These are phyloP conservation scores for Acanthosoma haemorrhoidale DNA, from an alignment of 2,888 invertebrate genomes.

Conservation along the genomic window DNA sequence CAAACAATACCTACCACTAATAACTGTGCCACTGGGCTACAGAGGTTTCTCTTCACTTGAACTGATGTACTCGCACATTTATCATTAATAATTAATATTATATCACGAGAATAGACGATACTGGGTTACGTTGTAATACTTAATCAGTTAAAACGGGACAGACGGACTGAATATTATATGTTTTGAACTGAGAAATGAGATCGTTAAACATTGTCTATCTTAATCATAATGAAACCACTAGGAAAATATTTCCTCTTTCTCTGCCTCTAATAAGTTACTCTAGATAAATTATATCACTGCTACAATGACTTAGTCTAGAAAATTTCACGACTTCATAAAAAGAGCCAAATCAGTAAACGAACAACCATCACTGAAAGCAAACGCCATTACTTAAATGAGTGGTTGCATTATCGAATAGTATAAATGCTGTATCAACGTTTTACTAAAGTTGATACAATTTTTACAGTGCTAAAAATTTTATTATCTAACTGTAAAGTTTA, in stretches of 20 bases:
- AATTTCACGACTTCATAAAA: slow-evolving; percentile 13
- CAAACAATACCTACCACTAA: slow-evolving; percentile 28
- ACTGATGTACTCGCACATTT: background rate
- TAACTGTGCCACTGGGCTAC: slow-evolving; percentile 25
- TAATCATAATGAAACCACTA: background rate
- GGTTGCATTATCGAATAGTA: slow-evolving; percentile 22
- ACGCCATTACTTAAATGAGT: slow-evolving; percentile 38
- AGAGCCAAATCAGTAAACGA: slow-evolving; percentile 33
- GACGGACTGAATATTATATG: slow-evolving; percentile 34
- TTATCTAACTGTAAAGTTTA: no score
- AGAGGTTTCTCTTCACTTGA: slow-evolving; percentile 22
- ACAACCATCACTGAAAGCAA: slow-evolving; percentile 38
- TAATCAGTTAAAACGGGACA: slow-evolving; percentile 19
- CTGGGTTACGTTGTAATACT: background rate
- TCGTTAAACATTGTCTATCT: slow-evolving; percentile 35
- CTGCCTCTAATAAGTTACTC: background rate
- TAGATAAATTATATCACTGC: background rate
- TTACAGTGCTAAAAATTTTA: no score
- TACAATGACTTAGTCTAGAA: background rate
- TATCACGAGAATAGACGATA: background rate
- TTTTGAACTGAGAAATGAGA: slow-evolving; percentile 36
- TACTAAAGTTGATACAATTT: background rate
- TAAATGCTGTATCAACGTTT: slow-evolving; percentile 5
- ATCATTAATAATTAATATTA: slow-evolving; percentile 14
- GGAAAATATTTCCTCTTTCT: background rate